Evolutionary conservation across 2,113 vertebrate genomes (phyloP), one percentile per base, ranked within the genome.

Genomic region (Dicentrarchus labrax): DNA sequence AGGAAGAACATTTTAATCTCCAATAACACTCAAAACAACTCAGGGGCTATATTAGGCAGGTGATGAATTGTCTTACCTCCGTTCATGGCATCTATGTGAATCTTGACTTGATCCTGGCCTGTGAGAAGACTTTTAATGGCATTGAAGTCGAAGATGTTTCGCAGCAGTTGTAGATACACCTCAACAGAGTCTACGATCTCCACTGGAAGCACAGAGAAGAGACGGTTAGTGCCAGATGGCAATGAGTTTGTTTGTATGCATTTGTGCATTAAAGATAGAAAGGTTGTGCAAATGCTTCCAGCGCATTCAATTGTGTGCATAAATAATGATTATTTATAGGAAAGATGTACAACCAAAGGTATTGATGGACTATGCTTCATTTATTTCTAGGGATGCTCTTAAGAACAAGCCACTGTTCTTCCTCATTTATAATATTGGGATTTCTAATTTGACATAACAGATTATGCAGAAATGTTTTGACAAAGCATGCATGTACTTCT

Each of bases 141-240:
- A 11, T 9, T 95, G 79, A 99, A 99, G 93, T 99, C 98, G 94
- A 99, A 99, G 91, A 99, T 95, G 92, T 89, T 97, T 89, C 96
- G 93, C 72, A 99, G 95, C 80, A 99, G 94, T 87, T 96, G 98
- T 78, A 99, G 96, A 94, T 99, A 99, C 84, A 99, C 97, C 45
- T 99, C 98, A 61, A 99, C 98, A 3, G 98, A 97, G 93, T 99
- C 98, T 69, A 99, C 97, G 11, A 99, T 98, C 95, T 99, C 98
- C 94, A 99, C 98, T 99, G 86, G 17, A 86, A 92, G 92, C 78
- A 91, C 78, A 94, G 9, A 64, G 7, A 77, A 75, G 21, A 77
- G 5, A 59, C 1, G 0, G 43, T 78, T 13, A 54, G 9, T 30
- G n/a, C 4, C 21, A 16, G 6, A 57, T 24, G 47, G 21, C n/a